These are phyloP conservation scores for Asbolus verrucosus DNA, from an alignment of 1,140 invertebrate species.

Conservation along the genomic window DNA sequence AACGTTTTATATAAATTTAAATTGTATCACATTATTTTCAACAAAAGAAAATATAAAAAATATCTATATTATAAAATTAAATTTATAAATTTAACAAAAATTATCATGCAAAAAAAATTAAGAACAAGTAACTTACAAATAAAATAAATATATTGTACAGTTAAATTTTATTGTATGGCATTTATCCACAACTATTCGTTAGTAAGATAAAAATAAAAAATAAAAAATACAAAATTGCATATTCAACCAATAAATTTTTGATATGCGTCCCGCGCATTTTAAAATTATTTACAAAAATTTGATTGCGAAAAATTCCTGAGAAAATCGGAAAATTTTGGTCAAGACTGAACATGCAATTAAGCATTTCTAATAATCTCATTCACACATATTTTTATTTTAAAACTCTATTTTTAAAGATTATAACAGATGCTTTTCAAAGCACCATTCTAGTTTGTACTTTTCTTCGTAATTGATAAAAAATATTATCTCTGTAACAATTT, in stretches of 20 bases:
- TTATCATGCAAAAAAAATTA: conserved; percentile 42
- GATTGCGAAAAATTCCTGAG: conserved; percentile 56
- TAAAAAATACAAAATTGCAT: conserved; percentile 15
- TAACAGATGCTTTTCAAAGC: conserved; percentile 42
- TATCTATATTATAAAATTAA: conserved; percentile 56
- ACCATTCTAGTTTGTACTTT: conserved; percentile 54
- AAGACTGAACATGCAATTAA: conserved; percentile 17
- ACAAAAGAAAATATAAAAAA: conserved; percentile 58
- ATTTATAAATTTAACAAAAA: conserved; percentile 53
- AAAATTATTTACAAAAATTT: conserved; percentile 53
- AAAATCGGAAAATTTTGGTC: conserved; percentile 35
- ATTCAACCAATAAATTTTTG: conserved; percentile 47
- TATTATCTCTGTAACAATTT: conserved; percentile 51
- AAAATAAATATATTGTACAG: conserved; percentile 40
- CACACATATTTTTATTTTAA: conserved; percentile 34
- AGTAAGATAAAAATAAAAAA: background rate
- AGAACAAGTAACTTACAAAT: conserved; percentile 35
- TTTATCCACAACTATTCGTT: conserved; percentile 7
- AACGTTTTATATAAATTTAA: conserved; percentile 46
- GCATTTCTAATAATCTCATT: conserved; percentile 30
- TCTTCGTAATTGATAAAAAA: conserved; percentile 51
- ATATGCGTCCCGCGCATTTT: conserved; percentile 54
- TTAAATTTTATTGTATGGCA: conserved; percentile 34
- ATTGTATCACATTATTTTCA: conserved; percentile 55
- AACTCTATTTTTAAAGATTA: conserved; percentile 36